Conservation (phyloP, 2,797 vertebrate species). For the Lepilemur septentrionalis region DNA sequence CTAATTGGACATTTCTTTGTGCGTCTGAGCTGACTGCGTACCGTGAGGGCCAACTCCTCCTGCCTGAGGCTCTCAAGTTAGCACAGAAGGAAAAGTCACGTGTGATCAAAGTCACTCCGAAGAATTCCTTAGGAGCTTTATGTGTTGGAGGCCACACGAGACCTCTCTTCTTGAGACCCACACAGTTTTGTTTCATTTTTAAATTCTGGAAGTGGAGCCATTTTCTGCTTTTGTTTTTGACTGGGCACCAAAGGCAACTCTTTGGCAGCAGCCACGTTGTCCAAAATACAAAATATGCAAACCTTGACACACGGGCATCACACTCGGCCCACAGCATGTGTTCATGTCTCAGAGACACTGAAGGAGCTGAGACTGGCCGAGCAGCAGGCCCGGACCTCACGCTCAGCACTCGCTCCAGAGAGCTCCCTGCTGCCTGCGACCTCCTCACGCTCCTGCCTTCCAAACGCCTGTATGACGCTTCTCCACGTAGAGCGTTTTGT, state of each 20-base stretch:
- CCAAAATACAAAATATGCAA: neutral
- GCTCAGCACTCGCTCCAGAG: neutral
- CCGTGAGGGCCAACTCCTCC: neutral
- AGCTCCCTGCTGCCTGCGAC: accelerated
- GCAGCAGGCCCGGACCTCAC: neutral
- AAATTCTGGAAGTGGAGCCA: neutral
- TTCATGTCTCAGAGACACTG: neutral
- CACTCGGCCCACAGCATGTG: neutral
- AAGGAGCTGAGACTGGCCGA: neutral
- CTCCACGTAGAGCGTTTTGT: neutral
- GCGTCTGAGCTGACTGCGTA: neutral
- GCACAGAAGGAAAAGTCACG: neutral
- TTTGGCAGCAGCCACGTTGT: neutral
- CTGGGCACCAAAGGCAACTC: neutral
- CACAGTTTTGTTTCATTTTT: neutral
- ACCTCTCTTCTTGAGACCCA: neutral
- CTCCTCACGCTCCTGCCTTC: neutral
- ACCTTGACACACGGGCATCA: neutral
- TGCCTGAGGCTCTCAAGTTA: neutral
- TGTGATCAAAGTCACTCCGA: neutral
- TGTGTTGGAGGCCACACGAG: neutral
- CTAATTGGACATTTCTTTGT: neutral
- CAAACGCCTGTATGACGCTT: too few relatives aligned
- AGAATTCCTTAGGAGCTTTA: neutral
- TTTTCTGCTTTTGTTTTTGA: neutral